Conservation (phyloP, 2,888 invertebrate genomes). For the Cylloceria caligata region DNA sequence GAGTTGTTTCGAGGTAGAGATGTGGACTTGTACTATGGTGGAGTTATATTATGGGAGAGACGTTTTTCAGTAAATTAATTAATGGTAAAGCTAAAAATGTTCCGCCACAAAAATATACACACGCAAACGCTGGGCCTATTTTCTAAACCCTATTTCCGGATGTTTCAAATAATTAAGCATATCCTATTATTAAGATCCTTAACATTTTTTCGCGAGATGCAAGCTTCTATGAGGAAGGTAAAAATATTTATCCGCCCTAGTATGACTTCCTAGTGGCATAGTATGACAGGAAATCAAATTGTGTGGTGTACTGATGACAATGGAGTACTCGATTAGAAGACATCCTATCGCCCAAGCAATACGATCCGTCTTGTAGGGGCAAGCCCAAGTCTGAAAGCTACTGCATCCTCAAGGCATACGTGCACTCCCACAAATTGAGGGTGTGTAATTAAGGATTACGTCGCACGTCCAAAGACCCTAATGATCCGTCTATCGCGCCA, state of each 20-base stretch:
- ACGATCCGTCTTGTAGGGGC: conserved; percentile 51
- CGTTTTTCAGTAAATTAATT: too few species aligned
- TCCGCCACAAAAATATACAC: too few species aligned
- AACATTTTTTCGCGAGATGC: too few species aligned
- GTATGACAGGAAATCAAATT: not conserved
- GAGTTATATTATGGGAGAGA: too few species aligned
- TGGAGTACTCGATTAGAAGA: conserved; percentile 26
- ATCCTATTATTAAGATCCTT: too few species aligned
- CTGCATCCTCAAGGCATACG: conserved; percentile 40
- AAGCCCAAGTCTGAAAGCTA: conserved; percentile 27
- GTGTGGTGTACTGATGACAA: conserved; percentile 1
- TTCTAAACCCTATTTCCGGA: too few species aligned
- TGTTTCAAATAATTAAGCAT: too few species aligned
- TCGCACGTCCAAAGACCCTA: conserved; percentile 64
- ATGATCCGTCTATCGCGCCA: conserved; percentile 68
- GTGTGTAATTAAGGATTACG: conserved; percentile 50
- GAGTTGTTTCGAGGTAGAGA: too few species aligned
- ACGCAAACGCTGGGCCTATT: too few species aligned
- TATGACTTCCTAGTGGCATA: not conserved
- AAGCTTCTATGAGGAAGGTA: too few species aligned
- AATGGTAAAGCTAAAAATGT: too few species aligned
- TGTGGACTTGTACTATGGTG: too few species aligned
- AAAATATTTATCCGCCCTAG: not conserved
- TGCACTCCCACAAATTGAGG: conserved; percentile 43
- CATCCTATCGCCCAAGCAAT: conserved; percentile 31